Evolutionary conservation across 2,888 invertebrate species (phyloP).

Genomic region (Apamea crenata): DNA sequence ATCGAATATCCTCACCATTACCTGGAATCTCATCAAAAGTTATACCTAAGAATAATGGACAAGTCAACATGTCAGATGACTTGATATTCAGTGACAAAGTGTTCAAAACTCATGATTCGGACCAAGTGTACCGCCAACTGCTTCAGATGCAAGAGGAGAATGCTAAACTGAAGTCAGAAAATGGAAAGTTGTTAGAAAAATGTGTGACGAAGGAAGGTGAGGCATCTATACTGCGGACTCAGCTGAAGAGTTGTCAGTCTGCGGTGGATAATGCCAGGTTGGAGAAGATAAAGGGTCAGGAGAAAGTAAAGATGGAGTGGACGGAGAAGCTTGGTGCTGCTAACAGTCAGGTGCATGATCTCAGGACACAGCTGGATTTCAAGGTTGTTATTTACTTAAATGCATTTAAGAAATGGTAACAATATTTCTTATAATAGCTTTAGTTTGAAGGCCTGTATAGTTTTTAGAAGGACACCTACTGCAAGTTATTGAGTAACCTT

Average conservation of each 20-base stretch:
- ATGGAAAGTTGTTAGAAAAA: slow-evolving; percentile 86
- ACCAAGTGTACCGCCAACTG: slow-evolving; percentile 80
- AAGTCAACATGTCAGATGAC: slow-evolving; percentile 74
- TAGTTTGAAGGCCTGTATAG: neutral
- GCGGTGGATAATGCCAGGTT: slow-evolving; percentile 84
- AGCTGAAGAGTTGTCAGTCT: slow-evolving; percentile 86
- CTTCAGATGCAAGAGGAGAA: slow-evolving; percentile 84
- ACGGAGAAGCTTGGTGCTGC: slow-evolving; percentile 83
- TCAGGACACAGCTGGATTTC: slow-evolving; percentile 90
- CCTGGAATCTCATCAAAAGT: slow-evolving; percentile 81
- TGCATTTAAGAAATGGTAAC: neutral
- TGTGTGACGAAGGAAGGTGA: slow-evolving; percentile 90
- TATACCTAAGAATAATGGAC: slow-evolving; percentile 66
- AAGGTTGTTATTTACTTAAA: slow-evolving; percentile 80
- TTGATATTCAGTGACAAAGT: slow-evolving; percentile 81
- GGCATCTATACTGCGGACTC: slow-evolving; percentile 89
- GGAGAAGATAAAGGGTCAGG: slow-evolving; percentile 85
- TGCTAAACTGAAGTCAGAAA: slow-evolving; percentile 84
- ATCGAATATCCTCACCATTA: slow-evolving; percentile 83
- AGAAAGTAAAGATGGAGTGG: slow-evolving; percentile 88
- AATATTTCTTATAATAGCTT: neutral
- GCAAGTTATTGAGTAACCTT: neutral
- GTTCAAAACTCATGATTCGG: slow-evolving; percentile 78
- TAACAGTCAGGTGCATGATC: slow-evolving; percentile 84
- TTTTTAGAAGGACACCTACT: neutral